Conservation (phyloP, 1,140 invertebrate species). For the Sycophila sp. region DNA sequence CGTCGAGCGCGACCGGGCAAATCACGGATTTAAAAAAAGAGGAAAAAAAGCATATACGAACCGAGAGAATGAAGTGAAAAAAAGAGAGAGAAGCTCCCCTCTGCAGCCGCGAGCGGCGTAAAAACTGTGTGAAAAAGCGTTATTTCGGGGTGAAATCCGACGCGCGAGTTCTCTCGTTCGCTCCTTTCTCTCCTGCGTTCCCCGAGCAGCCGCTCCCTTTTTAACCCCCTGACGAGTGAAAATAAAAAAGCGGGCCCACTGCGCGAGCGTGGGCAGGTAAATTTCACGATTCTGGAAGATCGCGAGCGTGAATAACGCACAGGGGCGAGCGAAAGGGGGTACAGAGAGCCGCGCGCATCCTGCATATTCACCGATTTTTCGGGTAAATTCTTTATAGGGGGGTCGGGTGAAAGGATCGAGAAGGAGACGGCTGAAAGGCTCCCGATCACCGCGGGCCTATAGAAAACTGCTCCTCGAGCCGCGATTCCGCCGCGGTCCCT, state of each 20-base stretch:
- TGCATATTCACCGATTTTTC: conserved; percentile 63
- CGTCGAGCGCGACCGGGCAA: conserved; percentile 42
- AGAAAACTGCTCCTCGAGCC: too few relatives aligned
- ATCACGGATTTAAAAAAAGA: conserved; percentile 32
- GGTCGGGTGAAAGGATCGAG: conserved; percentile 44
- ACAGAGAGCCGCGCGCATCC: conserved; percentile 59
- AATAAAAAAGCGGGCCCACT: conserved; percentile 36
- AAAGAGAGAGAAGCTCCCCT: conserved; percentile 39
- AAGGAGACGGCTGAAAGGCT: conserved; percentile 40
- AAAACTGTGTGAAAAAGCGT: conserved; percentile 68
- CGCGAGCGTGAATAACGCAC: conserved; percentile 25
- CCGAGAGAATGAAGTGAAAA: conserved; percentile 37
- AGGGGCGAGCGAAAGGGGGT: conserved; percentile 43
- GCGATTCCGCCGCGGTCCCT: conserved; percentile 54
- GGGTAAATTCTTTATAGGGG: conserved; percentile 51
- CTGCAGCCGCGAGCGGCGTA: conserved; percentile 38
- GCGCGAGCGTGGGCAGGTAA: conserved; percentile 62
- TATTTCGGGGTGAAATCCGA: conserved; percentile 65
- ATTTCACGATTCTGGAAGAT: conserved; percentile 60
- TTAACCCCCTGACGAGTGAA: conserved; percentile 47
- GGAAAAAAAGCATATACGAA: too few relatives aligned
- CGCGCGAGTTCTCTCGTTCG: conserved; percentile 42
- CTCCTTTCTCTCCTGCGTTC: conserved; percentile 46
- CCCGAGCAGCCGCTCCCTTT: conserved; percentile 24
- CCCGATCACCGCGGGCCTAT: too few relatives aligned